Percentiles rank a stretch among this genome's conserved stretches.
Conservation (phyloP, 2,888 invertebrate species). For the Beris morrisii region DNA sequence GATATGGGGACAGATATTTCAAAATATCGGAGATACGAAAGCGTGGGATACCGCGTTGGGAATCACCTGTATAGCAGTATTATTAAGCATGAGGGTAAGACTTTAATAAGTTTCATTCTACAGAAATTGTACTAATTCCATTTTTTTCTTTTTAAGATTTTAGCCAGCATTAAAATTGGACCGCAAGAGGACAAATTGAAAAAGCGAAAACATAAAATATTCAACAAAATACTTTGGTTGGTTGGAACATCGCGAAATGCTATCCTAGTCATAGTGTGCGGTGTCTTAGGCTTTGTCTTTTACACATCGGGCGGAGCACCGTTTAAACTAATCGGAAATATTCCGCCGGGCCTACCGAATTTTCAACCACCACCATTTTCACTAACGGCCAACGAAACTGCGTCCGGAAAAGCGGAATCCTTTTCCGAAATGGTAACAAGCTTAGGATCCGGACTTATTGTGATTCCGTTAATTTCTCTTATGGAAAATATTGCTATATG, state of each 20-base stretch:
- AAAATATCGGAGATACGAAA: constrained; percentile 66
- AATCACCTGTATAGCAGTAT: constrained; percentile 69
- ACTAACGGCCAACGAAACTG: constrained; percentile 61
- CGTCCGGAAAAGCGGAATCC: constrained; percentile 53
- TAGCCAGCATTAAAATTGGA: constrained; percentile 67
- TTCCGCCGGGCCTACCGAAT: constrained; percentile 74
- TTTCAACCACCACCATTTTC: constrained; percentile 70
- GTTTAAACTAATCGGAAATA: constrained; percentile 71
- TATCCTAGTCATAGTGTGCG: constrained; percentile 76
- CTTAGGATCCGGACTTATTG: constrained; percentile 81
- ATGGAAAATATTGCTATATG: constrained; percentile 92
- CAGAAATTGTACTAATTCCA: not conserved
- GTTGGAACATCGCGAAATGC: constrained; percentile 82
- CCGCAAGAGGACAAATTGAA: constrained; percentile 59
- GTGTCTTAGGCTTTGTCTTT: constrained; percentile 69
- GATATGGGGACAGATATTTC: constrained; percentile 73
- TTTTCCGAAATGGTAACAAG: constrained; percentile 76
- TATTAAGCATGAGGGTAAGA: constrained; percentile 68
- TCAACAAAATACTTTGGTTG: constrained; percentile 73
- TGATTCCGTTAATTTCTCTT: constrained; percentile 83
- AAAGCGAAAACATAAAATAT: constrained; percentile 61
- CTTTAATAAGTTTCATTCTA: not conserved
- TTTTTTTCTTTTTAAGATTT: constrained; percentile 60
- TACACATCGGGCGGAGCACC: constrained; percentile 60
- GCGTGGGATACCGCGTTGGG: constrained; percentile 78